Percentiles rank a stretch among this genome's conserved stretches.
Evolutionary conservation across 1,140 invertebrate species (phyloP).

Genomic region (Listronotus bonariensis): DNA sequence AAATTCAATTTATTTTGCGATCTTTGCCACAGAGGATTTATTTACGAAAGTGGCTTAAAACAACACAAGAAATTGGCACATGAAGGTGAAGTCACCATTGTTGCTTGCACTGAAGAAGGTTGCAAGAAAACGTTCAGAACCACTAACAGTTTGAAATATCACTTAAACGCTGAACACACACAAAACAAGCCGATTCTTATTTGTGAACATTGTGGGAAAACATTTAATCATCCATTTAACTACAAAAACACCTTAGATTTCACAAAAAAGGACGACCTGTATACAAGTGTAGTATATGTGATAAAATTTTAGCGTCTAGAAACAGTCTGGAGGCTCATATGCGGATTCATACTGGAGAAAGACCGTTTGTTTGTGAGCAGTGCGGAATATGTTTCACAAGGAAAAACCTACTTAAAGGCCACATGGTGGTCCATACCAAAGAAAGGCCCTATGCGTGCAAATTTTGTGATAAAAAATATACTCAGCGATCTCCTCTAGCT

Average conservation of each 20-base stretch:
- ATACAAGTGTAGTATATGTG: conserved; percentile 34
- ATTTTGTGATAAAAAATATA: conserved; percentile 45
- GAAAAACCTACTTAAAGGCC: conserved; percentile 39
- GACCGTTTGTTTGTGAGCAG: conserved; percentile 51
- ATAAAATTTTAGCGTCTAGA: no score
- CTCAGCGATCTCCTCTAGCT: conserved; percentile 38
- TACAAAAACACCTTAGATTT: conserved; percentile 46
- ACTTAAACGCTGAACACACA: conserved; percentile 1
- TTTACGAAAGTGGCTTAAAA: conserved; percentile 41
- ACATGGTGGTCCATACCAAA: conserved; percentile 42
- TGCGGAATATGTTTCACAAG: conserved; percentile 45
- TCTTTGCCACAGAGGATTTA: conserved; percentile 56
- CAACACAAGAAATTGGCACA: conserved; percentile 23
- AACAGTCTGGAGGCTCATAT: conserved; percentile 52
- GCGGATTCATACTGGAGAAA: conserved; percentile 56
- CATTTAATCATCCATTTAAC: conserved; percentile 50
- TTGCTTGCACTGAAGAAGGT: conserved; percentile 3
- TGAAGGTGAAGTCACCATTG: conserved; percentile 2
- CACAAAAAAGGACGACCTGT: conserved; percentile 32
- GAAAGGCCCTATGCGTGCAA: conserved; percentile 52
- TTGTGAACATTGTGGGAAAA: conserved; percentile 67
- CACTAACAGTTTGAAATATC: conserved; percentile 9
- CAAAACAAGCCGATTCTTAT: neutral
- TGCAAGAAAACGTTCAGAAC: conserved; percentile 10
- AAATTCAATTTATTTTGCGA: conserved; percentile 48